A percentile compares a stretch with the other conserved stretches of the same genome.
phyloP scores from a whole-genome alignment of 2,113 vertebrate species.

The Willisornis vidua region DNA sequence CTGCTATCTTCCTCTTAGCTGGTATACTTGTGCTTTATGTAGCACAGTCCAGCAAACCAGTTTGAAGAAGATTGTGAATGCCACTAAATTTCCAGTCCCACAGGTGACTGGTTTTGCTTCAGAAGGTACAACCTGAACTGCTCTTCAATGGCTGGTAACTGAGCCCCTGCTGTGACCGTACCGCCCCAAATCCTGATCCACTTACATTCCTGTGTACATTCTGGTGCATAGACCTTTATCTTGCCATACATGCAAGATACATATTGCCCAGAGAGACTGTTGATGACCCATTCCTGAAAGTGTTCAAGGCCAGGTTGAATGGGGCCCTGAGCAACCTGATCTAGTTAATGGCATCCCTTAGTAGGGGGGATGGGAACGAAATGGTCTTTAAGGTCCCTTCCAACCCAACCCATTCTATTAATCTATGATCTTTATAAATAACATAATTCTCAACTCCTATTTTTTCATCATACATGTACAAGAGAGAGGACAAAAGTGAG shows the following conservation, averaged over 20 bases:
- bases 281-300: background rate
- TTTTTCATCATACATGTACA: accelerated
- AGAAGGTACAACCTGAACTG: background rate
- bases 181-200: background rate
- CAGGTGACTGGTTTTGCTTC: background rate
- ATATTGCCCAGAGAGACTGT: background rate
- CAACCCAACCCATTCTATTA: background rate
- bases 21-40: background rate
- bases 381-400: background rate
- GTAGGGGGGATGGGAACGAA: background rate
- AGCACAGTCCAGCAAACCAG: background rate
- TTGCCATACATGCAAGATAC: background rate
- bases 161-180: accelerated
- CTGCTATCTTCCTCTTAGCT: background rate
- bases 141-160: background rate
- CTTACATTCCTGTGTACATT: background rate
- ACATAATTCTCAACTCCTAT: background rate
- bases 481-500: background rate
- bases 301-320: background rate
- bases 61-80: background rate
- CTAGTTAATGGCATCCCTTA: background rate
- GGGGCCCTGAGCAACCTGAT: background rate
- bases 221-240: background rate
- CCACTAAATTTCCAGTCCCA: background rate
- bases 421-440: background rate